Evolutionary conservation across 1,140 invertebrate species (phyloP), one percentile per base, ranked within the genome.

Genomic region (Drosophila athabasca): DNA sequence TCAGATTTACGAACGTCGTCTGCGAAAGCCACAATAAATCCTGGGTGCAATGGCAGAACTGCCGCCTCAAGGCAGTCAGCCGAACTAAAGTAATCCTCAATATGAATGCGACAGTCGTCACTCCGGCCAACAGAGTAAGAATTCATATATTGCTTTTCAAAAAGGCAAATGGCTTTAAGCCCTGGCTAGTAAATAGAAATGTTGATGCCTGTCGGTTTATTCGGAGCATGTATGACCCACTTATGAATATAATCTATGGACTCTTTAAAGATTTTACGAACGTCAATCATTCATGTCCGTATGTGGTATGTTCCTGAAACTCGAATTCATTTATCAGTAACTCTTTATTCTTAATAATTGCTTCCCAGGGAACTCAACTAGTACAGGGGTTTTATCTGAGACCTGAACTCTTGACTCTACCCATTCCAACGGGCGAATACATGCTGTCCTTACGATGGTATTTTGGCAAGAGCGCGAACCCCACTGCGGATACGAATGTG

Each of bases 211-310:
- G 68, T 9, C 62, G 43, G 0, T 68, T 41, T 9, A 1, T 53
- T n/a, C 52, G 46, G 2, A 29, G 15, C 2, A 8, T 8, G 6
- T 43, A 48, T n/a, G 43, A 48, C 43, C 43, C 62, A 6, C 3
- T 67, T 39, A 19, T 7, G 6, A 53, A 0, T n/a, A 48, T 67
- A 1, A 1, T 71, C 6, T 66, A 26, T 41, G 26, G 19, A 2
- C 41, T 71, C 3, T 58, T 45, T 22, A 46, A 43, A 13, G 46
- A 71, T 0, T 71, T 51, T 45, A 29, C 48, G 3, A 71, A 71
- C 13, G 41, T 71, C 1, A 71, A 71, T 35, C 68, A 71, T 26
- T 22, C 68, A 0, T 71, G 68, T n/a, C 68, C 68, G 1, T 71
- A 35, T 41, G 35, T 67, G 46, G 48, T 71, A 60, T 59, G 43